A percentile compares a stretch with the other conserved stretches of the same genome.
Conservation (phyloP, 2,113 vertebrate species). For the Irena cyanogastra region DNA sequence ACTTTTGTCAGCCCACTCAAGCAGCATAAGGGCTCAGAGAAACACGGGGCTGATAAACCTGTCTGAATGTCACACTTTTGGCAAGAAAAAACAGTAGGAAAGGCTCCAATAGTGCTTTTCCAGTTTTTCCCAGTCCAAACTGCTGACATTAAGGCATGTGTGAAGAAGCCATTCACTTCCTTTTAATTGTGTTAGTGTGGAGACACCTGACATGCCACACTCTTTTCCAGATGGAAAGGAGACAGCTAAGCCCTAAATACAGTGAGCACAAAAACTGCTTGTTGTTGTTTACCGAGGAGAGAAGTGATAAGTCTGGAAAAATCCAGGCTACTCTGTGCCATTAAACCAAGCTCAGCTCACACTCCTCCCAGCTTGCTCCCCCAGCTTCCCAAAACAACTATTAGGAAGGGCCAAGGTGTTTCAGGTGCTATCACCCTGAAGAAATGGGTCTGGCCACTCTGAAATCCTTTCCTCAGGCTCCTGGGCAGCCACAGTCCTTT, state of each 20-base stretch:
- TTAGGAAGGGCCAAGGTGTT: background rate
- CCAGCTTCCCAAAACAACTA: background rate
- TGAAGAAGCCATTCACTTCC: conserved; percentile 3
- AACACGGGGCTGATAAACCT: conserved; percentile 67
- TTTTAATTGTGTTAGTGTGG: background rate
- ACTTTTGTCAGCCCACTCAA: conserved; percentile 64
- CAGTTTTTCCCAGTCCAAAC: conserved; percentile 60
- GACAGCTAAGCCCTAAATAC: background rate
- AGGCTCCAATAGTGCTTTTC: conserved; percentile 57
- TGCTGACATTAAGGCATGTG: conserved; percentile 62
- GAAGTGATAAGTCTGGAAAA: background rate
- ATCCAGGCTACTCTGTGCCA: background rate
- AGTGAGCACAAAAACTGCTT: background rate
- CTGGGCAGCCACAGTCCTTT: background rate
- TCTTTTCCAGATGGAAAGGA: conserved; percentile 11
- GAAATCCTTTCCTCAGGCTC: background rate
- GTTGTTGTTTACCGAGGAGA: background rate
- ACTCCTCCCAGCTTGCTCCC: background rate
- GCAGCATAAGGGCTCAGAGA: conserved; percentile 64
- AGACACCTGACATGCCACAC: conserved; percentile 16
- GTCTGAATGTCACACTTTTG: conserved; percentile 74
- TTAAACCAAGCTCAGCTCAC: background rate
- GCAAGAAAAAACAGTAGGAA: conserved; percentile 59
- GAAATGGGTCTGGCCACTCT: background rate
- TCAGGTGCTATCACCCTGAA: background rate